phyloP scores from a whole-genome alignment of 2,888 invertebrate species.

The Caenorhabditis uteleia region DNA sequence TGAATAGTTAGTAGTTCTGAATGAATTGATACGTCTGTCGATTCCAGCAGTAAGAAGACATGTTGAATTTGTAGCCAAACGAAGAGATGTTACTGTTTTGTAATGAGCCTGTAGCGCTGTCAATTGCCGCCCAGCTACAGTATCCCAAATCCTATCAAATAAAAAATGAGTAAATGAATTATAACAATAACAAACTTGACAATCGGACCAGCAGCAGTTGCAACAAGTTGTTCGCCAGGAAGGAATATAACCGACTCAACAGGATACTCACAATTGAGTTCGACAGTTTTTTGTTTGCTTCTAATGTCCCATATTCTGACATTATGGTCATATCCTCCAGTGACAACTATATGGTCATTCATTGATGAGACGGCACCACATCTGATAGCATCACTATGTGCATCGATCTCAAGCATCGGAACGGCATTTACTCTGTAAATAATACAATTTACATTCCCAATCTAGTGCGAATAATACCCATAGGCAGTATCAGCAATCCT shows the following conservation, averaged over 20 bases:
- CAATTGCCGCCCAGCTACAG: conserved; percentile 82
- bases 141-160: conserved; percentile 82
- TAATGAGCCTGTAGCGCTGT: conserved; percentile 88
- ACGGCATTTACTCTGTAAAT: conserved; percentile 30
- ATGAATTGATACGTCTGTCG: conserved; percentile 76
- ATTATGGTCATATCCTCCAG: conserved; percentile 69
- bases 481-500: conserved; percentile 49
- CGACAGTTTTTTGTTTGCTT: conserved; percentile 29
- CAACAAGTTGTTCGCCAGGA: conserved; percentile 86
- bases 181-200: conserved; percentile 41
- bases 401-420: conserved; percentile 43
- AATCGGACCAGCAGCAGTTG: conserved; percentile 79
- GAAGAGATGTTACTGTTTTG: conserved; percentile 88
- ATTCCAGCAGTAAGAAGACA: conserved; percentile 87
- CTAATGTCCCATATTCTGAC: conserved; percentile 83
- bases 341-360: conserved; percentile 57
- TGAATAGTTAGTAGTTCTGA: conserved; percentile 55
- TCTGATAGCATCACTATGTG: conserved; percentile 62
- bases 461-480: conserved; percentile 2
- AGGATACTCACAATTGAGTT: conserved; percentile 85
- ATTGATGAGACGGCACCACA: conserved; percentile 48
- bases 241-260: conserved; percentile 87
- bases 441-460: background rate
- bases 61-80: conserved; percentile 80
- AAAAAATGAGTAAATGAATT: background rate